These are phyloP conservation scores for Adoxophyes honmai DNA, from an alignment of 1,140 invertebrate species.

Conservation along the genomic window DNA sequence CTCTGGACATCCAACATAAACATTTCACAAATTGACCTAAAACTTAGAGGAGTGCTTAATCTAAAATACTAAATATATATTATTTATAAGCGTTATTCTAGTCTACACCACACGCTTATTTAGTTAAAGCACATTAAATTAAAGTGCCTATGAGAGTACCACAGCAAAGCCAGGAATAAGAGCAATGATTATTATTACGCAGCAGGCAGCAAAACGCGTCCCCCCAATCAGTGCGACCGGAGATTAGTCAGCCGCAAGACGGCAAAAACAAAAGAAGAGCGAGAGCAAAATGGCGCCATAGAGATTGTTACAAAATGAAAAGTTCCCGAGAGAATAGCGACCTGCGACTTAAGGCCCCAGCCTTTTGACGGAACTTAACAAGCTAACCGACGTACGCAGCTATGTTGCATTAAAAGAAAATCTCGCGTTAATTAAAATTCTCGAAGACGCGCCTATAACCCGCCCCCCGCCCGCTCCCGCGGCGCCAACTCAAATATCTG, in stretches of 20 bases:
- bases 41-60: too few species aligned
- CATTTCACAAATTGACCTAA: too few species aligned
- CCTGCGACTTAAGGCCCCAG: neutral
- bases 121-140: too few species aligned
- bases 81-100: too few species aligned
- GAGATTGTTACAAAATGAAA: neutral
- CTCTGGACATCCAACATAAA: too few species aligned
- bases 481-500: constrained; percentile 12
- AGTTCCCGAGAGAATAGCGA: neutral
- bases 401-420: constrained; percentile 19
- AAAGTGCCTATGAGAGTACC: too few species aligned
- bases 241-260: neutral
- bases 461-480: constrained; percentile 1
- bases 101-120: too few species aligned
- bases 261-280: neutral
- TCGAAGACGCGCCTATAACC: constrained; percentile 15
- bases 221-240: neutral
- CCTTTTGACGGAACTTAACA: constrained; percentile 6
- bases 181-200: neutral
- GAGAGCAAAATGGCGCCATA: neutral
- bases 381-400: neutral
- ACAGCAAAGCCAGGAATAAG: too few species aligned
- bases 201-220: neutral
- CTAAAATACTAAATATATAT: too few species aligned
- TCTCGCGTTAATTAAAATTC: constrained; percentile 19